Percentiles rank a stretch among this genome's conserved stretches.
Evolutionary conservation across 2,888 invertebrate genomes (phyloP).

Genomic region (Machimus atricapillus): DNA sequence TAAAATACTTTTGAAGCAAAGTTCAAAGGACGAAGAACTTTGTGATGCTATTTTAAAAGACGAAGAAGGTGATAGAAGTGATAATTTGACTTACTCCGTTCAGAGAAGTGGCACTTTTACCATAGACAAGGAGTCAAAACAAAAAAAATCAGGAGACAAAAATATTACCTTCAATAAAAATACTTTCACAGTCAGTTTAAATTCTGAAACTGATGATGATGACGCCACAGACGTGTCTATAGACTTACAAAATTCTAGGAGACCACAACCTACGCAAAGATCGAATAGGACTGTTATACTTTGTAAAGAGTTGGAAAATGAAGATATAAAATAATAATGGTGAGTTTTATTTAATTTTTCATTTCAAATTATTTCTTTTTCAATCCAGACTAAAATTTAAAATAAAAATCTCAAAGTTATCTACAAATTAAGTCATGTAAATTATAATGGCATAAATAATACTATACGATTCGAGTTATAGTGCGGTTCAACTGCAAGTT

Average conservation of each 20-base stretch:
- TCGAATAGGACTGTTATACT: not conserved
- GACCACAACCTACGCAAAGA: not conserved
- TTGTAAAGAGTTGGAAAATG: not conserved
- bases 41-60: not conserved
- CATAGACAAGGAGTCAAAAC: not conserved
- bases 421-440: too few relatives aligned
- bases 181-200: not conserved
- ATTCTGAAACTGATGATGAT: not conserved
- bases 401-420: too few relatives aligned
- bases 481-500: too few relatives aligned
- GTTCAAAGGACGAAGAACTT: not conserved
- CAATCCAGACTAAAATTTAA: too few relatives aligned
- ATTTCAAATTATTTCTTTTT: not conserved
- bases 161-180: not conserved
- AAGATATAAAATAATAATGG: not conserved
- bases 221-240: not conserved
- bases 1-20: not conserved
- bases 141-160: not conserved
- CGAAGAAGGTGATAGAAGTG: not conserved
- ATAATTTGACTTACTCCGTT: slow-evolving; percentile 4
- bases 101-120: not conserved
- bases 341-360: not conserved
- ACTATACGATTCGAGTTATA: too few relatives aligned
- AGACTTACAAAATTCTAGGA: not conserved
- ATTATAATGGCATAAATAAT: too few relatives aligned